Evolutionary conservation across 2,888 invertebrate species (phyloP), one percentile per base, ranked within the genome.

Genomic region (Physocephala rufipes): DNA sequence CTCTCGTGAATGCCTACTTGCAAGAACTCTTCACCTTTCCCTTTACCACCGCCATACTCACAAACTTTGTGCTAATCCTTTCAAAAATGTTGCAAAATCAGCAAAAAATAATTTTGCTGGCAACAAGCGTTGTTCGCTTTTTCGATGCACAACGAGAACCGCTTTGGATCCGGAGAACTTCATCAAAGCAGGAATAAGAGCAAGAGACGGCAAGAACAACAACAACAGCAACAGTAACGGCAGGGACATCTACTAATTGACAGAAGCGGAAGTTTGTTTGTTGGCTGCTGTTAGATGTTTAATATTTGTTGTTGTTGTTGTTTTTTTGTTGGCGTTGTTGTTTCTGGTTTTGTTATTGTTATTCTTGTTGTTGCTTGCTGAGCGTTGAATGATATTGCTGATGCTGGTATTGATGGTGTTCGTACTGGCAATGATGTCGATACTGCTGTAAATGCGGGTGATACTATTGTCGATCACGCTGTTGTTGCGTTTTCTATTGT

Each of bases 241-340:
- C 36, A 36, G 36, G 5, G 36, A 53, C 51, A 59, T 61, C 24
- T 43, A 68, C 61, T 68, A 68, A 68, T 68, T 68, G 68, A 68
- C 36, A 62, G 36, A 62, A 61, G 62, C 36, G 64, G 19, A 36
- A 36, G 36, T 36, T 36, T 36, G 63, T 24, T 36, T 62, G 67
- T 45, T 45, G 55, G 1, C 63, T 16, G 47, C 63, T 65, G 47
- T 47, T 36, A 47, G 36, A 13, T 45, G 21, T 47, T 21, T 9
- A 36, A 45, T 63, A 45, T 13, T 26, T 13, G 55, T 13, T 36
- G 36, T 9, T 36, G 26, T 9, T 7, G n/a, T 9, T n/a, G 9
- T 47, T 9, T 15, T 47, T 9, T 15, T 15, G 9, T 47, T 47
- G 47, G 47, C 15, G 47, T 2, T 49, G 51, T 21, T 51, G 51